Percentiles rank a stretch among this genome's conserved stretches.
Evolutionary conservation across 2,797 vertebrate species (phyloP).

Genomic region (Sandelia bainsii): DNA sequence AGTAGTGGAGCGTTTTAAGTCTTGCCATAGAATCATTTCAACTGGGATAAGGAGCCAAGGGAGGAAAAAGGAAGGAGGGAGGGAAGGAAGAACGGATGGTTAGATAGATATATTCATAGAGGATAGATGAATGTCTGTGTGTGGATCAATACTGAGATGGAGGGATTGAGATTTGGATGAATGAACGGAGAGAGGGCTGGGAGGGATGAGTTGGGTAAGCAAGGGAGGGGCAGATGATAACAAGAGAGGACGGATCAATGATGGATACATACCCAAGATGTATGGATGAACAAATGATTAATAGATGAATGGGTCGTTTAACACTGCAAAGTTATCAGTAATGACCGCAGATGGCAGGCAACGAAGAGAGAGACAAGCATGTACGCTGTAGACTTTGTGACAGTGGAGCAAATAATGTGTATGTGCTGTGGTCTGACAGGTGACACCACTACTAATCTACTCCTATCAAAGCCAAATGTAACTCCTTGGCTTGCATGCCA

Average conservation of each 20-base stretch:
- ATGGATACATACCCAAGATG: slow-evolving; percentile 55
- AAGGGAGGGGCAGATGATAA: slow-evolving; percentile 67
- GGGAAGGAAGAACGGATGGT: slow-evolving; percentile 29
- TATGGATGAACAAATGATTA: slow-evolving; percentile 60
- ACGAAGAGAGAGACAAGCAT: slow-evolving; percentile 30
- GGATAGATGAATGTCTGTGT: slow-evolving; percentile 50
- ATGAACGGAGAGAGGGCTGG: slow-evolving; percentile 36
- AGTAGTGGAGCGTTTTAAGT: slow-evolving; percentile 68
- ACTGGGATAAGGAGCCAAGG: slow-evolving; percentile 58
- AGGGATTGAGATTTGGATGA: slow-evolving; percentile 58
- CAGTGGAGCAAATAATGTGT: slow-evolving; percentile 29
- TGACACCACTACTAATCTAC: background rate
- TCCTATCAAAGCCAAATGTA: background rate
- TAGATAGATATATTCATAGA: slow-evolving; percentile 59
- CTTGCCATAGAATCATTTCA: slow-evolving; percentile 59
- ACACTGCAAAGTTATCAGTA: slow-evolving; percentile 51
- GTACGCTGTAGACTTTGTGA: slow-evolving; percentile 40
- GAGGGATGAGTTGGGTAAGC: slow-evolving; percentile 41
- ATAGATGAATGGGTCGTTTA: slow-evolving; percentile 55
- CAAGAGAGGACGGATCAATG: slow-evolving; percentile 63
- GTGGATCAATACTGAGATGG: slow-evolving; percentile 62
- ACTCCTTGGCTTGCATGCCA: slow-evolving; percentile 7
- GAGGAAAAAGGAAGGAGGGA: slow-evolving; percentile 21
- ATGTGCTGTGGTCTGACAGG: background rate
- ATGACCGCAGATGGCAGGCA: slow-evolving; percentile 43